Percentiles rank a stretch among this genome's conserved stretches.
Conservation (phyloP, 2,113 vertebrate genomes). For the Syrrhaptes paradoxus region DNA sequence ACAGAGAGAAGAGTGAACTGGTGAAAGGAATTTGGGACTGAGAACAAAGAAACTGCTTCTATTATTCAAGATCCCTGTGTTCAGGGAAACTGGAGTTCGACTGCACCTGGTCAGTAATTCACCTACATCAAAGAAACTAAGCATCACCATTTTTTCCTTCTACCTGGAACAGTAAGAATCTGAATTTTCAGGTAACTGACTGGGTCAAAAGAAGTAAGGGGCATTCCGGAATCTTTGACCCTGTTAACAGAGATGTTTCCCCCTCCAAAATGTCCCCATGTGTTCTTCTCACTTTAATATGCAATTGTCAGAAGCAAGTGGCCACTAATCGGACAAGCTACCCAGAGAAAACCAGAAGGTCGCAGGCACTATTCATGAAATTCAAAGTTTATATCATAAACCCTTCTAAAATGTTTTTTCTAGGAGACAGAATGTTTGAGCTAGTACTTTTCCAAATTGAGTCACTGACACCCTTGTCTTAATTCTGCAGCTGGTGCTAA, state of each 20-base stretch:
- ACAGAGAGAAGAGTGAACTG: neutral
- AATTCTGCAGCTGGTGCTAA: conserved; percentile 70
- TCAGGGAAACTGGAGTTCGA: neutral
- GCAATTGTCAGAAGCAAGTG: conserved; percentile 9
- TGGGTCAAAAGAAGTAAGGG: neutral
- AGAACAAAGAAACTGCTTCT: neutral
- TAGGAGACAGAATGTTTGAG: conserved; percentile 65
- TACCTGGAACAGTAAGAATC: neutral
- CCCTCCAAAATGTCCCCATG: neutral
- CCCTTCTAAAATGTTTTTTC: conserved; percentile 47
- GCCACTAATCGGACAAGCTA: neutral
- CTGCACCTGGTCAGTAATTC: neutral
- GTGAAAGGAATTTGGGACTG: neutral
- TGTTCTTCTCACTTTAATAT: neutral
- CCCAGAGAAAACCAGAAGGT: neutral
- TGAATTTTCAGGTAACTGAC: neutral
- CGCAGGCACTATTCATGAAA: conserved; percentile 6
- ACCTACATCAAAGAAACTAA: neutral
- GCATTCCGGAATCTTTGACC: neutral
- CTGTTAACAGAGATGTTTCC: neutral
- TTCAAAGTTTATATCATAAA: conserved; percentile 45
- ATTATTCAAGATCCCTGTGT: neutral
- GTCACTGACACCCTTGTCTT: conserved; percentile 69
- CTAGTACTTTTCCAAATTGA: conserved; percentile 70
- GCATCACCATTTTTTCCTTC: neutral